Percentiles rank a stretch among this genome's conserved stretches.
Conservation (phyloP, 2,113 vertebrate species). For the Neogobius melanostomus region DNA sequence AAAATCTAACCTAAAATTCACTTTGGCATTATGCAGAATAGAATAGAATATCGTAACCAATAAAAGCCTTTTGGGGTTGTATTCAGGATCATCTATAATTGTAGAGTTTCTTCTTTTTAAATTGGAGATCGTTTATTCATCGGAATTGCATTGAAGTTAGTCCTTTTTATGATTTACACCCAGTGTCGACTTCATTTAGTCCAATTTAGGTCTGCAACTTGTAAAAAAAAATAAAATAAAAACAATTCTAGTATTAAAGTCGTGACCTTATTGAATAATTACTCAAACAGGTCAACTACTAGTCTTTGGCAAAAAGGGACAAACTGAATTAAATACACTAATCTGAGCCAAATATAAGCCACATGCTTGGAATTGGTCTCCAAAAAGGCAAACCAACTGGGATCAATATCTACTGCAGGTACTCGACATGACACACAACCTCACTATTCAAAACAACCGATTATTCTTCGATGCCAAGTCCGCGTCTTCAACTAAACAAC, state of each 20-base stretch:
- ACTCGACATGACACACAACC: neutral
- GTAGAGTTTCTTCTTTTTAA: neutral
- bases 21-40: neutral
- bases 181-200: too few relatives aligned
- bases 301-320: neutral
- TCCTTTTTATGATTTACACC: too few relatives aligned
- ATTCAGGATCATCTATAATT: neutral
- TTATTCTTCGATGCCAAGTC: conserved; percentile 2
- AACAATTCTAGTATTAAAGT: too few relatives aligned
- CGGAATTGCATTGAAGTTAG: too few relatives aligned
- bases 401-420: neutral
- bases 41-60: too few relatives aligned
- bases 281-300: too few relatives aligned
- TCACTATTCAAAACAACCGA: neutral
- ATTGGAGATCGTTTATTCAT: too few relatives aligned
- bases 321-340: neutral
- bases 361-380: neutral
- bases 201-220: too few relatives aligned
- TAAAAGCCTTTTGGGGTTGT: neutral
- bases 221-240: too few relatives aligned
- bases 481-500: conserved; percentile 19
- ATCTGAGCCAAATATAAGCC: neutral
- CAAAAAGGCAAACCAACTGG: neutral
- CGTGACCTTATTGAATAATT: too few relatives aligned
- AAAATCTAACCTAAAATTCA: neutral